Conservation (phyloP, 2,797 vertebrate species). For the Hyperoplus immaculatus region DNA sequence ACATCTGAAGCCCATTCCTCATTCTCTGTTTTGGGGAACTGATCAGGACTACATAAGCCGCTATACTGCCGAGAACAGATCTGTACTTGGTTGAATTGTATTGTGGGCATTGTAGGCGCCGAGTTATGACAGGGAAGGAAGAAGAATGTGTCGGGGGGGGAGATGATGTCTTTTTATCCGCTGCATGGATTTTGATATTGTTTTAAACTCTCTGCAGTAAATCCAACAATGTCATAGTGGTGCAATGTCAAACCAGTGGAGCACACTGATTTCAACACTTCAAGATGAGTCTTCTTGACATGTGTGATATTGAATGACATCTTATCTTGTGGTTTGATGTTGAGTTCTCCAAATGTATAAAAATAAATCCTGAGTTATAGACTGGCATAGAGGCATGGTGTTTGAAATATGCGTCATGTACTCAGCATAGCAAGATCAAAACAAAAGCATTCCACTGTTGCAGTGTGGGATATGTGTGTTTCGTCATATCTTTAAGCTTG, state of each 20-base stretch:
- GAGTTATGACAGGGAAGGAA: no score
- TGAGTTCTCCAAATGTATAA: neutral
- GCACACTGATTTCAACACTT: neutral
- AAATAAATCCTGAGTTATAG: neutral
- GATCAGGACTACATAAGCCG: no score
- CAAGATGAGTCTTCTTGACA: neutral
- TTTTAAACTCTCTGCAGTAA: neutral
- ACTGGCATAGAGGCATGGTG: neutral
- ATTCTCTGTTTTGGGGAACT: no score
- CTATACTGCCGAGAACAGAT: no score
- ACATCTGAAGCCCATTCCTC: no score
- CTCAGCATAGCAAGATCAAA: neutral
- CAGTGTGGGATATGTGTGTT: conserved; percentile 6
- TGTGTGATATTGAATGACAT: neutral
- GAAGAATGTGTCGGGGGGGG: no score
- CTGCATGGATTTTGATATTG: neutral
- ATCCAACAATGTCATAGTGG: neutral
- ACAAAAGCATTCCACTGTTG: neutral
- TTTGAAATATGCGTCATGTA: neutral
- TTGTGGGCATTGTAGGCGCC: no score
- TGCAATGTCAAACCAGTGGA: neutral
- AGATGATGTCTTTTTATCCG: neutral
- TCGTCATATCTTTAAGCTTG: neutral
- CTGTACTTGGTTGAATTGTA: no score
- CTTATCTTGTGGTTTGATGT: neutral